phyloP scores from a whole-genome alignment of 2,888 invertebrate species.

The Scrobipalpa costella region DNA sequence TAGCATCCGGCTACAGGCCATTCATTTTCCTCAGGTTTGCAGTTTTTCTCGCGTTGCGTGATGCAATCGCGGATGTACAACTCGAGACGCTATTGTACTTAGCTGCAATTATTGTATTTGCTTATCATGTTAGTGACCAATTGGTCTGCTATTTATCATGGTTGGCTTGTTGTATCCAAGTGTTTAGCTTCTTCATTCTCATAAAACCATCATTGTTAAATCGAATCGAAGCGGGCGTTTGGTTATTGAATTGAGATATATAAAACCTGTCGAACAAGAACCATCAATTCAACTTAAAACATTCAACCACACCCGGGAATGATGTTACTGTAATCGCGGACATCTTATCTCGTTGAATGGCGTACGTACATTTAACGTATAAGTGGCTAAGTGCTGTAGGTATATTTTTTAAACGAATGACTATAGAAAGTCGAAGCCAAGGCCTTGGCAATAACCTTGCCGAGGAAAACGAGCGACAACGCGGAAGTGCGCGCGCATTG shows the following conservation, averaged over 20 bases:
- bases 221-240: too few relatives aligned
- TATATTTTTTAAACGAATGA: conserved; percentile 19
- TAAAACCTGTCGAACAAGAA: too few relatives aligned
- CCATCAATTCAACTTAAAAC: too few relatives aligned
- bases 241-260: too few relatives aligned
- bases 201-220: too few relatives aligned
- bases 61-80: conserved; percentile 70
- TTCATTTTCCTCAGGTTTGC: conserved; percentile 66
- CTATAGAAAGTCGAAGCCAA: conserved; percentile 71
- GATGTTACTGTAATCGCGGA: too few relatives aligned
- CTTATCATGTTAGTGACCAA: conserved; percentile 33
- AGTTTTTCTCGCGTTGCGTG: conserved; percentile 70
- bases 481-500: conserved; percentile 71
- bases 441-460: conserved; percentile 78
- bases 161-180: background rate
- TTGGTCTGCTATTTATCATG: background rate
- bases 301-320: too few relatives aligned
- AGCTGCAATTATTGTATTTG: conserved; percentile 36
- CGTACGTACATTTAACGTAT: background rate
- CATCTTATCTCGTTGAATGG: too few relatives aligned
- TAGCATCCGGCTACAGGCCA: conserved; percentile 71
- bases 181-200: background rate
- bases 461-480: conserved; percentile 71
- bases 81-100: conserved; percentile 31
- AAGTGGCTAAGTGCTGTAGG: background rate